A percentile compares a stretch with the other conserved stretches of the same genome.
Evolutionary conservation across 2,797 vertebrate genomes (phyloP).

Genomic region (Pelochelys cantorii): DNA sequence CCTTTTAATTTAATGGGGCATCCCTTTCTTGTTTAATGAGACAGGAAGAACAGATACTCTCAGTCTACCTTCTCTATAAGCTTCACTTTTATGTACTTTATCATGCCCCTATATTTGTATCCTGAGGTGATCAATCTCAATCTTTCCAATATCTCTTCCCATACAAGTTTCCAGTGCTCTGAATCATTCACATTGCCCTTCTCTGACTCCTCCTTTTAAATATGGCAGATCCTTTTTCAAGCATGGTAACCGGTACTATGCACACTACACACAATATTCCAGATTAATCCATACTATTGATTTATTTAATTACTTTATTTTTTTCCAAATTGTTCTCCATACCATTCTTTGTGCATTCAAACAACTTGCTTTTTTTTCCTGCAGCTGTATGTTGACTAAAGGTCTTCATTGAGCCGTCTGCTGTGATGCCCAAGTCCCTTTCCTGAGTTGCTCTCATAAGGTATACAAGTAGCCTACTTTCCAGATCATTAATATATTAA

Average conservation of each 20-base stretch:
- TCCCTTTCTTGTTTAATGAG: neutral
- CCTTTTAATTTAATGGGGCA: neutral
- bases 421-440: accelerated
- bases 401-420: neutral
- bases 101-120: neutral
- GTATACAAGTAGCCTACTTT: neutral
- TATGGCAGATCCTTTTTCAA: neutral
- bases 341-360: neutral
- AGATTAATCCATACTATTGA: neutral
- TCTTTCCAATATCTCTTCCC: neutral
- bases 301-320: neutral
- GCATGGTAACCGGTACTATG: neutral
- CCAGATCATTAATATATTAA: neutral
- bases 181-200: neutral
- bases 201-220: neutral
- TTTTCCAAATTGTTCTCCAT: neutral
- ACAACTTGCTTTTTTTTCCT: neutral
- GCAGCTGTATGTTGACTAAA: neutral
- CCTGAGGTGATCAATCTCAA: neutral
- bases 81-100: neutral
- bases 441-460: neutral
- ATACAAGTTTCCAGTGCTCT: neutral
- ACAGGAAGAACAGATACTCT: neutral
- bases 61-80: neutral
- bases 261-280: neutral